Evolutionary conservation across 2,797 vertebrate species (phyloP).

Genomic region (Arctocebus calabarensis): DNA sequence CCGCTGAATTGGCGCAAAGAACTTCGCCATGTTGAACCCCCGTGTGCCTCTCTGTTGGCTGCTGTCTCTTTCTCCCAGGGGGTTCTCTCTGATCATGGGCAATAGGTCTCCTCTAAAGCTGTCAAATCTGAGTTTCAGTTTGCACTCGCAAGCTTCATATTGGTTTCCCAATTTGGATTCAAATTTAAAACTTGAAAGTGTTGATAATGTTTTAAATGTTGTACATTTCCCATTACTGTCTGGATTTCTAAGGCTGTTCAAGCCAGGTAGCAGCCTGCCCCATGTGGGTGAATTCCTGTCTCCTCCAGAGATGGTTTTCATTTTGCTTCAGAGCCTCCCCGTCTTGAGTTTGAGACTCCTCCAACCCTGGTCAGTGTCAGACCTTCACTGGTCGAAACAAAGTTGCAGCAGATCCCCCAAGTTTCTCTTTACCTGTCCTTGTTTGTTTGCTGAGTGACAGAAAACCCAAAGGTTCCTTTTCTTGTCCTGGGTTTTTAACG

Average conservation of each 20-base stretch:
- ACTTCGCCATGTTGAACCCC: fast-evolving
- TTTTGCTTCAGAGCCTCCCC: fast-evolving
- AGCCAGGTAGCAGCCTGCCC: fast-evolving
- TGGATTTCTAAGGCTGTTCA: not conserved
- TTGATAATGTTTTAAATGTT: not conserved
- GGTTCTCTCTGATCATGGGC: fast-evolving
- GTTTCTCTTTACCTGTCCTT: not conserved
- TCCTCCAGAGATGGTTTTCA: fast-evolving
- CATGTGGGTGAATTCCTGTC: fast-evolving
- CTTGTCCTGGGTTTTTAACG: not conserved
- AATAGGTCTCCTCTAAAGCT: fast-evolving
- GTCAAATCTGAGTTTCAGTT: not conserved
- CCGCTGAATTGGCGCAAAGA: not conserved
- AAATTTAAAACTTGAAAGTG: not conserved
- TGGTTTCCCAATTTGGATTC: not conserved
- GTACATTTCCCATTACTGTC: not conserved
- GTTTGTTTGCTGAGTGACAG: not conserved
- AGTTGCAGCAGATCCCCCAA: fast-evolving
- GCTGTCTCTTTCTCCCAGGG: fast-evolving
- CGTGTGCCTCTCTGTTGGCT: fast-evolving
- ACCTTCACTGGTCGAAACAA: not conserved
- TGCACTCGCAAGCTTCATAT: not conserved
- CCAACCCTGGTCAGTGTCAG: fast-evolving
- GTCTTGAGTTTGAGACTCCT: not conserved
- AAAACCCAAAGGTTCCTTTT: too few relatives aligned